phyloP scores from a whole-genome alignment of 2,888 invertebrate genomes.

The Hydropsyche betteni region DNA sequence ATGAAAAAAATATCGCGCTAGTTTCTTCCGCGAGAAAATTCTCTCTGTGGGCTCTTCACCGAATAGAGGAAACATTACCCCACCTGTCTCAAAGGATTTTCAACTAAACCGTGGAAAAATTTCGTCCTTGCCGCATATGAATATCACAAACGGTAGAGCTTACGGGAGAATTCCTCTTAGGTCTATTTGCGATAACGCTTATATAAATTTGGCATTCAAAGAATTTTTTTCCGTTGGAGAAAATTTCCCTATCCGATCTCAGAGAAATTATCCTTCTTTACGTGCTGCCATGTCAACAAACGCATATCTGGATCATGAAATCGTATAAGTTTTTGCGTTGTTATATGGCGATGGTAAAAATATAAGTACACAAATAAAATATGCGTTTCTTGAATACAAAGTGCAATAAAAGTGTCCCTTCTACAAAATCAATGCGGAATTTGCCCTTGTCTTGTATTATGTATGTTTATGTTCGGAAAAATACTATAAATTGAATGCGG shows the following conservation, averaged over 20 bases:
- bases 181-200: slow-evolving; percentile 24
- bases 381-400: slow-evolving; percentile 1
- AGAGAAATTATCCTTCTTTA: slow-evolving; percentile 5
- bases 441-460: neutral
- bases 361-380: slow-evolving; percentile 8
- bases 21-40: neutral
- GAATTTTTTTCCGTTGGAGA: slow-evolving; percentile 2
- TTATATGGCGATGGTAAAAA: neutral
- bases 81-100: slow-evolving; percentile 19
- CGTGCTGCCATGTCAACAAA: neutral
- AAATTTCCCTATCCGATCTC: neutral
- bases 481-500: slow-evolving; percentile 6
- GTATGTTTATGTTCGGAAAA: neutral
- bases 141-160: slow-evolving; percentile 17
- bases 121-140: slow-evolving; percentile 4
- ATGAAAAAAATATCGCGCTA: slow-evolving; percentile 3
- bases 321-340: neutral
- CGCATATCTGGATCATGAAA: neutral
- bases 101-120: neutral
- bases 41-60: neutral
- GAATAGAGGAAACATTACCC: slow-evolving; percentile 12
- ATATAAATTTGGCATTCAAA: slow-evolving; percentile 19
- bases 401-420: slow-evolving; percentile 6
- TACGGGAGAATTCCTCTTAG: slow-evolving; percentile 16
- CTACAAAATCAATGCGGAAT: neutral